phyloP scores from a whole-genome alignment of 2,888 invertebrate genomes.

The Daptonema setosum region DNA sequence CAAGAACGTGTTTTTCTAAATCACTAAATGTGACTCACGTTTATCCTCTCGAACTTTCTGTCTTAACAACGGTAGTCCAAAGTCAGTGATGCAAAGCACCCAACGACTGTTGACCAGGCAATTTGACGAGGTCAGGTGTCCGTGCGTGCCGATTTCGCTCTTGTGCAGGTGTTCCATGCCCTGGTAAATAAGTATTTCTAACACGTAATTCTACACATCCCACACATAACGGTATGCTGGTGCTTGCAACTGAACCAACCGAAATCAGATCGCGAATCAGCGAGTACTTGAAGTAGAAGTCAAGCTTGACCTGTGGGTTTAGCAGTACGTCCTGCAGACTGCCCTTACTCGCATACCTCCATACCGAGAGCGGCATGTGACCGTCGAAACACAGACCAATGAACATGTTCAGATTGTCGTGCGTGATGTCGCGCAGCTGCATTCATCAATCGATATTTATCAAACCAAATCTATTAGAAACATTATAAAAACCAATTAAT shows the following conservation, averaged over 20 bases:
- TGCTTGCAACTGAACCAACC: neutral
- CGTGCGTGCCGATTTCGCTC: constrained; percentile 6
- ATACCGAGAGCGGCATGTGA: neutral
- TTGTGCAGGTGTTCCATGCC: constrained; percentile 6
- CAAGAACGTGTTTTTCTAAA: too few species aligned
- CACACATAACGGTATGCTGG: neutral
- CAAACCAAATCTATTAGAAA: neutral
- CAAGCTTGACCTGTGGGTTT: neutral
- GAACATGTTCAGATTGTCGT: constrained; percentile 6
- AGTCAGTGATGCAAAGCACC: constrained; percentile 7
- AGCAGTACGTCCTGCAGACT: constrained; percentile 5
- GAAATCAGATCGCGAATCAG: constrained; percentile 2
- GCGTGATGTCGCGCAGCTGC: constrained; percentile 5
- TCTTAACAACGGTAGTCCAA: constrained; percentile 3
- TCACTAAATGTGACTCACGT: too few species aligned
- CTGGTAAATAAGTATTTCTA: neutral
- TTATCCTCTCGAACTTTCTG: neutral
- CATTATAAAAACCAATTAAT: neutral
- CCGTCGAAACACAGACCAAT: constrained; percentile 5
- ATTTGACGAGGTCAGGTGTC: constrained; percentile 7
- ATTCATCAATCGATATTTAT: neutral
- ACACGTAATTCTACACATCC: neutral
- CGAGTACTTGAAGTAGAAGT: constrained; percentile 7
- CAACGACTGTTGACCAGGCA: constrained; percentile 10
- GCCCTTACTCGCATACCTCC: constrained; percentile 4